A percentile compares a stretch with the other conserved stretches of the same genome.
Conservation (phyloP, 1,140 invertebrate species). For the Cyclina sinensis region DNA sequence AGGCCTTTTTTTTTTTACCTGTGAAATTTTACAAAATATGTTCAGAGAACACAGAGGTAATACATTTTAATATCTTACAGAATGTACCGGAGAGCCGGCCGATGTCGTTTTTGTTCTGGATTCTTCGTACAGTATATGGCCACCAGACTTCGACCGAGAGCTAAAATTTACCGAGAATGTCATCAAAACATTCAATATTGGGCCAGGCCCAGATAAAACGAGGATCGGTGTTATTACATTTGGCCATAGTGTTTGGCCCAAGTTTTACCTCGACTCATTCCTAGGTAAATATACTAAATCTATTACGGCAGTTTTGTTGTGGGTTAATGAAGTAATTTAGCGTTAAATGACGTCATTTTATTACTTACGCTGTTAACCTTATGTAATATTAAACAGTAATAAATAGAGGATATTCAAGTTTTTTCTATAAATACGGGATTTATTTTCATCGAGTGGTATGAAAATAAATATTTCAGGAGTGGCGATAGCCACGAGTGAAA, state of each 20-base stretch:
- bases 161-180: constrained; percentile 76
- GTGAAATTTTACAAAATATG: not conserved
- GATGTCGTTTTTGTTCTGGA: constrained; percentile 82
- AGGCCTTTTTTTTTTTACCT: not conserved
- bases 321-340: too few relatives aligned
- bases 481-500: too few relatives aligned
- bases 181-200: constrained; percentile 75
- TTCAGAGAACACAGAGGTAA: not conserved
- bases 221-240: constrained; percentile 74
- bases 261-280: constrained; percentile 65
- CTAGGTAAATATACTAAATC: constrained; percentile 42
- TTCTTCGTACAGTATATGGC: constrained; percentile 76
- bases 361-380: too few relatives aligned
- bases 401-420: too few relatives aligned
- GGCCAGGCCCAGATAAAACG: constrained; percentile 50
- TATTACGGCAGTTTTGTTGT: too few relatives aligned
- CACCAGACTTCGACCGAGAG: constrained; percentile 75
- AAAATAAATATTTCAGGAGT: too few relatives aligned
- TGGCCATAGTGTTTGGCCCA: constrained; percentile 67
- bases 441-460: too few relatives aligned
- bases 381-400: too few relatives aligned
- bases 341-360: too few relatives aligned
- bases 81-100: constrained; percentile 65
- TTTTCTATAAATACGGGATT: too few relatives aligned
- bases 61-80: constrained; percentile 6